Percentiles rank a stretch among this genome's conserved stretches.
These are phyloP conservation scores for Gila robusta DNA, from an alignment of 2,797 vertebrate genomes.

Conservation along the genomic window DNA sequence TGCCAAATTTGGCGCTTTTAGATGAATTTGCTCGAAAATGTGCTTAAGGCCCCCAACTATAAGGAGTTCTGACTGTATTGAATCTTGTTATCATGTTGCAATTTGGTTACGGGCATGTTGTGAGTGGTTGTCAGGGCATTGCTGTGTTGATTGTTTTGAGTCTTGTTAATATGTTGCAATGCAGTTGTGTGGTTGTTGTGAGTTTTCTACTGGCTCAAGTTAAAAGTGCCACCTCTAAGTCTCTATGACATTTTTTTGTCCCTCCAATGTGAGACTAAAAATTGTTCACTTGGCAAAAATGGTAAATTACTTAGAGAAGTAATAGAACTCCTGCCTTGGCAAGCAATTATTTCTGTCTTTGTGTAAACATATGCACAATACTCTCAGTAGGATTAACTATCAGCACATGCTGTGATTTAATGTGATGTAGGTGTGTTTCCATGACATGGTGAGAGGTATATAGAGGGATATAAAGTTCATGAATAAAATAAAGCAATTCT, in stretches of 20 bases:
- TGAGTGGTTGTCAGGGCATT: background rate
- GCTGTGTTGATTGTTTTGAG: background rate
- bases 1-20: no score
- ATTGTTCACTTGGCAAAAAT: background rate
- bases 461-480: conserved; percentile 60
- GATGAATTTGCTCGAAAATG: no score
- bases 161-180: background rate
- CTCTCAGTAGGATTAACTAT: background rate
- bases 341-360: background rate
- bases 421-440: conserved; percentile 45
- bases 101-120: background rate
- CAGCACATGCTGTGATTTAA: background rate
- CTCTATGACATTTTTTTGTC: background rate
- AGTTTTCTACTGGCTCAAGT: background rate
- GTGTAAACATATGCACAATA: background rate
- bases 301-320: background rate
- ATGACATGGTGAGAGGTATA: conserved; percentile 25
- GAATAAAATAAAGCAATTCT: conserved; percentile 74
- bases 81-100: background rate
- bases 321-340: background rate
- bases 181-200: background rate
- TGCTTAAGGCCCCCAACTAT: no score
- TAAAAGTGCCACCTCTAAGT: background rate
- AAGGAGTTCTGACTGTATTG: no score
- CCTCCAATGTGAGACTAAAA: background rate